Conservation (phyloP, 2,888 invertebrate species). For the Brachypterus glaber region DNA sequence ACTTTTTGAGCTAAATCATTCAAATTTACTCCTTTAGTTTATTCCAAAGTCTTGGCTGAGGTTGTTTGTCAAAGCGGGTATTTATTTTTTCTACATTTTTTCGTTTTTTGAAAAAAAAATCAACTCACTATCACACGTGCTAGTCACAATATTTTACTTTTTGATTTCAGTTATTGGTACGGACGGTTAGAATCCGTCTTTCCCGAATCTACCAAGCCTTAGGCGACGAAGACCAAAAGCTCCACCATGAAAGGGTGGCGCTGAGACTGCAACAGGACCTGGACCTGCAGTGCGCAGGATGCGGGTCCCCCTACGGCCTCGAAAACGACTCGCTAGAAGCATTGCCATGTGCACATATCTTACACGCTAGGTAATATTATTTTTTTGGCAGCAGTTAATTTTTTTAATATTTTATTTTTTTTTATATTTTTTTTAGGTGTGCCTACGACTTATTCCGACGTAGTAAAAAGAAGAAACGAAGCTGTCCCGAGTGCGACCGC, state of each 20-base stretch:
- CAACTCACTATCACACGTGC: too few relatives aligned
- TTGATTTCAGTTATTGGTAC: constrained; percentile 65
- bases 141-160: too few relatives aligned
- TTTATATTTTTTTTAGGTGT: constrained; percentile 45
- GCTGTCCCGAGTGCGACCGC: constrained; percentile 63
- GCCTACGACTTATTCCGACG: constrained; percentile 56
- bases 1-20: too few relatives aligned
- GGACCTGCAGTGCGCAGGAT: constrained; percentile 72
- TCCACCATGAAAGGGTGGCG: constrained; percentile 65
- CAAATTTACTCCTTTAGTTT: too few relatives aligned
- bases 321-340: constrained; percentile 68
- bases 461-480: constrained; percentile 54
- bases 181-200: constrained; percentile 68
- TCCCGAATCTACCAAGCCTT: constrained; percentile 72
- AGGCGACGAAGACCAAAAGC: constrained; percentile 71
- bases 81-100: too few relatives aligned
- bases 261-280: constrained; percentile 55
- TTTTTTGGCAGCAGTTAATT: constrained; percentile 4
- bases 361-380: constrained; percentile 63
- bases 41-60: too few relatives aligned
- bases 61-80: too few relatives aligned
- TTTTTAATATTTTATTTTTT: constrained; percentile 6
- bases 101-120: too few relatives aligned
- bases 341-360: constrained; percentile 77
- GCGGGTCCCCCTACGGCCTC: constrained; percentile 66